phyloP scores from a whole-genome alignment of 2,797 vertebrate genomes.

The Danio aesculapii region DNA sequence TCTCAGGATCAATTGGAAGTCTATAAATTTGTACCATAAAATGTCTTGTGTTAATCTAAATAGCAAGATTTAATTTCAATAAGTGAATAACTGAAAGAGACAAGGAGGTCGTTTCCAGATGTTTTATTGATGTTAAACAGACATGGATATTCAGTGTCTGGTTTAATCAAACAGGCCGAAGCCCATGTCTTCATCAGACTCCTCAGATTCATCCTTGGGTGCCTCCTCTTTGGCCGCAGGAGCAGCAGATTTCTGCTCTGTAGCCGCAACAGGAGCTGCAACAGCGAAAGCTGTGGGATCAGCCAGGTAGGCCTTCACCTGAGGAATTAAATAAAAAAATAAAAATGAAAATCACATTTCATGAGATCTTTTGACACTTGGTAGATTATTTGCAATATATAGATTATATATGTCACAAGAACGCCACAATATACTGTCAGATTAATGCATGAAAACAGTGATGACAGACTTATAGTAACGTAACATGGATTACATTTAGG shows the following conservation, averaged over 20 bases:
- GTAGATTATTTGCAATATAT: no score
- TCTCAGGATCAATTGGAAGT: no score
- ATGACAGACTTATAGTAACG: no score
- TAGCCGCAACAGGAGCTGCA: constrained; percentile 81
- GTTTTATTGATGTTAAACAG: constrained; percentile 57
- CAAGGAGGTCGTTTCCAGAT: constrained; percentile 1
- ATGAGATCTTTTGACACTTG: no score
- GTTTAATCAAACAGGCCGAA: constrained; percentile 93
- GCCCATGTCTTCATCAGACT: constrained; percentile 96
- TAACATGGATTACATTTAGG: no score
- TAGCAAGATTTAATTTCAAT: no score
- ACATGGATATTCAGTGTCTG: constrained; percentile 8
- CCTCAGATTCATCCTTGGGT: constrained; percentile 92
- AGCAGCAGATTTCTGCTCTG: constrained; percentile 75
- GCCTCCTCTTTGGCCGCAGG: constrained; percentile 81
- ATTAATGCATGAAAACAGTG: no score
- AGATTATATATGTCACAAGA: no score
- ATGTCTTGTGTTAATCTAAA: no score
- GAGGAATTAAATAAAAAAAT: not conserved
- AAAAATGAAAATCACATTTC: not conserved
- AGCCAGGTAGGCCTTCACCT: constrained; percentile 96
- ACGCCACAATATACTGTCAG: no score
- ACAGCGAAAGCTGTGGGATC: constrained; percentile 92
- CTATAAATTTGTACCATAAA: no score
- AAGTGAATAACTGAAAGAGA: not conserved